These are phyloP conservation scores for human (Homo sapiens) DNA, from an alignment of 2,113 vertebrate species.

Conservation along the genomic window GRCh38 chr2:217804501-217805000, in stretches of 20 bases:
- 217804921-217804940: not conserved
- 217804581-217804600: conserved; percentile 97
- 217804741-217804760: conserved; percentile 74
- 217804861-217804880: not conserved
- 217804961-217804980: not conserved
- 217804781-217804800: not conserved
- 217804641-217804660: not conserved
- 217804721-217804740: not conserved
- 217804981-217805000: not conserved
- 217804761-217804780: not conserved
- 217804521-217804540: conserved; percentile 95
- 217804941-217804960: not conserved
- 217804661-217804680: not conserved
- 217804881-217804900: not conserved
- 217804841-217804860: not conserved
- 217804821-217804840: not conserved
- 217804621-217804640: fast-evolving
- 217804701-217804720: fast-evolving
- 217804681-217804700: not conserved
- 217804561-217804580: conserved; percentile 98
- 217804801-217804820: not conserved
- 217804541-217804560: conserved; percentile 98
- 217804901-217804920: not conserved
- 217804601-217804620: conserved; percentile 84
- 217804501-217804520: conserved; percentile 96